phyloP scores from a whole-genome alignment of 2,888 invertebrate species.

The Operophtera brumata region DNA sequence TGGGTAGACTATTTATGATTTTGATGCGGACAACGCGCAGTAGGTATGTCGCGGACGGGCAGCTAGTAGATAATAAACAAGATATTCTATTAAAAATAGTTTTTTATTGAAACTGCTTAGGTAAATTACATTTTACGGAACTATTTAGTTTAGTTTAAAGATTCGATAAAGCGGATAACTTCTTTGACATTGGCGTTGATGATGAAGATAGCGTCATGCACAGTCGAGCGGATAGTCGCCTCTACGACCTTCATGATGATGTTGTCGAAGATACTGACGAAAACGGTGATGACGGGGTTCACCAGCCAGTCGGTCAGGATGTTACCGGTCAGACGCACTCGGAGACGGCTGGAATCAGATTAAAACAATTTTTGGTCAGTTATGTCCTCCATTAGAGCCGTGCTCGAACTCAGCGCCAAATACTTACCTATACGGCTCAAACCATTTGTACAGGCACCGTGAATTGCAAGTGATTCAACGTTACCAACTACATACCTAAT shows the following conservation, averaged over 20 bases:
- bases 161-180: conserved; percentile 51
- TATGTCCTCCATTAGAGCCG: background rate
- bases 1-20: no score
- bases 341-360: conserved; percentile 61
- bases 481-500: no score
- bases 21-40: no score
- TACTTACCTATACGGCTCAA: no score
- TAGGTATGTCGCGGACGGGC: no score
- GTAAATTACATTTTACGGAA: no score
- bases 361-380: no score
- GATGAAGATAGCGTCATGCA: conserved; percentile 50
- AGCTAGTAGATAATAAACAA: background rate
- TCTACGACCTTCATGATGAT: conserved; percentile 70
- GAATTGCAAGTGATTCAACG: no score
- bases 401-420: no score
- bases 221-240: conserved; percentile 53
- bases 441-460: no score
- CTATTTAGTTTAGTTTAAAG: conserved; percentile 38
- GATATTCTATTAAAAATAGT: background rate
- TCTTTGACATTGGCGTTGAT: conserved; percentile 61
- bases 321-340: conserved; percentile 73
- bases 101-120: background rate
- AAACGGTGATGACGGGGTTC: conserved; percentile 67
- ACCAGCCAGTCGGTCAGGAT: conserved; percentile 72
- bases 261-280: conserved; percentile 69